Base-by-base conservation (phyloP, 2,797 vertebrate genomes). In the Chloroceryle amazona region DNA sequence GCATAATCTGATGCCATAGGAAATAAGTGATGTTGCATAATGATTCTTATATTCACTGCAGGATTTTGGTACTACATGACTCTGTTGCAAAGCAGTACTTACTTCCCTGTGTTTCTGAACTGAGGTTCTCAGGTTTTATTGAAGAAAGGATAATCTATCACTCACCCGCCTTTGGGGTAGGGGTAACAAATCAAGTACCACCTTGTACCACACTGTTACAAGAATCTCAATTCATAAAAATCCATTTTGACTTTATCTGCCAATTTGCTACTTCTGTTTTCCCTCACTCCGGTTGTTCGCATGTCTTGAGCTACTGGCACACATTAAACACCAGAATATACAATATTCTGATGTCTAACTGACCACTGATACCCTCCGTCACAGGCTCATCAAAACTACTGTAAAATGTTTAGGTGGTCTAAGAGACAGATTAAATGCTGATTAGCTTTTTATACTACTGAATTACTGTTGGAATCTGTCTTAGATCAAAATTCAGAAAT, bases 11-110 rank as follows among this genome's bases (percentile, higher is more conserved):
- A 91, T 96, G 86, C 94, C 93, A 82, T 60, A 95, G 86, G 76
- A 95, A 93, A 93, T 72, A 63, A 94, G 85, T 42, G 89, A 84
- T 47, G 88, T 95, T 95, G 90, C 93, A 95, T 97, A 97, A 97
- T 91, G 83, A 86, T 52, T 87, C 87, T 60, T 3, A 6, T 6
- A n/a, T 20, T 78, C 52, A 33, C 63, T 86, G 91, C 89, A 70
- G 92, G 90, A 68, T 86, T 31, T n/a, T 4, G 63, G 67, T 31
- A 41, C 81, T 9, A 44, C 54, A 10, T 6, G 0, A 8, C 65
- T 51, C 89, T 26, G 52, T 23, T 19, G 67, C 78, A 61, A 26
- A 52, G 74, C 74, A 51, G 86, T 61, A 46, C 52, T 66, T 54
- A 37, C 37, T 37, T 37, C 82, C 28, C 60, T 3, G 5, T 20